Evolutionary conservation across 2,797 vertebrate species (phyloP).

Genomic region (Molossus alvarezi): DNA sequence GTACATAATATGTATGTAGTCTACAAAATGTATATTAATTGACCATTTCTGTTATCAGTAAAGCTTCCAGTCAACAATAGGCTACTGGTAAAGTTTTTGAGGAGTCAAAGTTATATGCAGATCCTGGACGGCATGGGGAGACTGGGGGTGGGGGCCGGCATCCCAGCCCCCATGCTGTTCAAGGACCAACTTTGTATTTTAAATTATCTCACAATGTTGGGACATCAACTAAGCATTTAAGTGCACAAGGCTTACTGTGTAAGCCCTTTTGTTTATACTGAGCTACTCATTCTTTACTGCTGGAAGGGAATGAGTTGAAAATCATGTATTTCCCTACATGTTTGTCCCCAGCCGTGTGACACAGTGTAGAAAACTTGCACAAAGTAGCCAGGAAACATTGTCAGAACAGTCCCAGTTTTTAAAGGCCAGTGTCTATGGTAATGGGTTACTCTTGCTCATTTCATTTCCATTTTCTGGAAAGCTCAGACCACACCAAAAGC

Average conservation of each 20-base stretch:
- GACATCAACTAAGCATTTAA: not conserved
- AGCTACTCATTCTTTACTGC: not conserved
- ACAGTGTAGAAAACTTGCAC: not conserved
- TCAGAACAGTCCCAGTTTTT: not conserved
- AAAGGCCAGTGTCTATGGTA: not conserved
- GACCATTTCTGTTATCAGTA: not conserved
- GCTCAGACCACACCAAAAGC: not conserved
- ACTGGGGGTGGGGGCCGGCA: fast-evolving
- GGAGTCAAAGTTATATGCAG: not conserved
- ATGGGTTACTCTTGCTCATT: not conserved
- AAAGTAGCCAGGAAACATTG: not conserved
- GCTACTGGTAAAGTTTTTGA: not conserved
- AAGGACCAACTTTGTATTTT: not conserved
- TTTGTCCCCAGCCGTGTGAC: not conserved
- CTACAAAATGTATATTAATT: not conserved
- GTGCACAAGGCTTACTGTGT: not conserved
- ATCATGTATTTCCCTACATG: not conserved
- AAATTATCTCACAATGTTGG: not conserved
- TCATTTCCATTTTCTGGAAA: not conserved
- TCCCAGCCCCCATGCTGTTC: not conserved
- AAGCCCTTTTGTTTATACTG: not conserved
- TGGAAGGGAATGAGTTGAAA: not conserved
- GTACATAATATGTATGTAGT: not conserved
- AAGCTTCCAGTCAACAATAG: not conserved
- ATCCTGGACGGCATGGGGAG: not conserved